These are phyloP conservation scores for Drosophila arizonae DNA, from an alignment of 1,140 invertebrate genomes.

Conservation along the genomic window DNA sequence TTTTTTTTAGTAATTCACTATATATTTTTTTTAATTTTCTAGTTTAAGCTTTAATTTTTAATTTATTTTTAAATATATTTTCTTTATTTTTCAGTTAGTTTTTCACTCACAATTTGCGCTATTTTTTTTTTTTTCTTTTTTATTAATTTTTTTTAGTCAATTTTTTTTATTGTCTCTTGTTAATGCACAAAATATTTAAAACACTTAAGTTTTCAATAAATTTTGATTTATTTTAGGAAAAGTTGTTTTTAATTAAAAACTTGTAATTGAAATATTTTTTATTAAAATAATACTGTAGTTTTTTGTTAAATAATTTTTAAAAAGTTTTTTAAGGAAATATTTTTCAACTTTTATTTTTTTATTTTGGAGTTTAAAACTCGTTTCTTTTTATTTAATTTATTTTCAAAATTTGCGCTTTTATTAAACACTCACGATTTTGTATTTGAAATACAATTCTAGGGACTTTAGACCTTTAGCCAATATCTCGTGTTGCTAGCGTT, in stretches of 20 bases:
- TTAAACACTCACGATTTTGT: background rate
- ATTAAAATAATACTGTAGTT: constrained; percentile 15
- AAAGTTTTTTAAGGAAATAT: background rate
- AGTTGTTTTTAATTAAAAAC: background rate
- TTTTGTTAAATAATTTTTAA: constrained; percentile 27
- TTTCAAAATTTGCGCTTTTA: background rate
- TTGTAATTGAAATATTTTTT: constrained; percentile 5
- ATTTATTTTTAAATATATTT: background rate
- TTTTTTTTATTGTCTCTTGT: constrained; percentile 54
- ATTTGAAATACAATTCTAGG: constrained; percentile 20
- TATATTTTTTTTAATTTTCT: constrained; percentile 43
- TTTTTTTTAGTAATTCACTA: constrained; percentile 34
- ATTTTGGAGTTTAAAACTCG: constrained; percentile 51
- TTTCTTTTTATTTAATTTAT: background rate
- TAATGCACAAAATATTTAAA: constrained; percentile 7
- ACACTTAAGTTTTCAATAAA: constrained; percentile 33
- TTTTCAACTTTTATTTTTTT: background rate
- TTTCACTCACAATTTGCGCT: constrained; percentile 19
- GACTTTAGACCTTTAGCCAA: constrained; percentile 24
- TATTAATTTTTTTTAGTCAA: constrained; percentile 32
- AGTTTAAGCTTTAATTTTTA: constrained; percentile 25
- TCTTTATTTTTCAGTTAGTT: background rate
- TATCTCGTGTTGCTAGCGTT: constrained; percentile 25
- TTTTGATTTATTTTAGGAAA: constrained; percentile 39
- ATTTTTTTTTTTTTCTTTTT: constrained; percentile 36